phyloP scores from a whole-genome alignment of 2,888 invertebrate species.

The Lithophane ornitopus region DNA sequence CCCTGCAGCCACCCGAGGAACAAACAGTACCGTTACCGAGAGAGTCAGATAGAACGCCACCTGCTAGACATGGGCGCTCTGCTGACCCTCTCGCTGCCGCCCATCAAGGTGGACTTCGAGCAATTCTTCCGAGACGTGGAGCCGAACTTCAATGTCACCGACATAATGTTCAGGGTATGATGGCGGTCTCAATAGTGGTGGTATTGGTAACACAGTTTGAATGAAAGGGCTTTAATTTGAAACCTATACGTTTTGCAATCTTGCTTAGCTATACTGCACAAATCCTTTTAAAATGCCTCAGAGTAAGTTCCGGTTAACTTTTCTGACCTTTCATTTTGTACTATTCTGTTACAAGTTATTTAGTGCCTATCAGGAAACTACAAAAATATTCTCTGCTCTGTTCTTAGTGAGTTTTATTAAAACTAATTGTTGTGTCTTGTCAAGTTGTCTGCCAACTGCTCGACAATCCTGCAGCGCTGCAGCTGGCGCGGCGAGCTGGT shows the following conservation, averaged over 20 bases:
- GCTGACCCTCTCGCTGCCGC: slow-evolving; percentile 41
- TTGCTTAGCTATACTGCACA: background rate
- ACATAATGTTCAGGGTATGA: slow-evolving; percentile 61
- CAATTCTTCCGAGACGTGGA: slow-evolving; percentile 41
- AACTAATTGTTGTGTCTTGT: background rate
- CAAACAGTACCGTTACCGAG: slow-evolving; percentile 19
- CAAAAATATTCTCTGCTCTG: background rate
- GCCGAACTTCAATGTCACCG: slow-evolving; percentile 48
- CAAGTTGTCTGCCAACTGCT: slow-evolving; percentile 86
- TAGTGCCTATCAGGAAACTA: background rate
- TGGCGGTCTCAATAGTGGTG: background rate
- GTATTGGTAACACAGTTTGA: background rate
- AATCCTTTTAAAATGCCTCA: background rate
- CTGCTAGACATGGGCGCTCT: slow-evolving; percentile 54
- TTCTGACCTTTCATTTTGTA: background rate
- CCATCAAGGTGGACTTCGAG: slow-evolving; percentile 37
- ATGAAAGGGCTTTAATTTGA: background rate
- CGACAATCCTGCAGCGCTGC: slow-evolving; percentile 83
- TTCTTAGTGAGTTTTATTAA: background rate
- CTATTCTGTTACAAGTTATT: background rate
- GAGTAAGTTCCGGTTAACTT: background rate
- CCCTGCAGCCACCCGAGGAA: slow-evolving; percentile 49
- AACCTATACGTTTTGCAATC: background rate
- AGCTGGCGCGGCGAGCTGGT: slow-evolving; percentile 79
- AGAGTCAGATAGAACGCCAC: slow-evolving; percentile 35